Evolutionary conservation across 2,888 invertebrate species (phyloP).

Genomic region (Branchellion lobata): DNA sequence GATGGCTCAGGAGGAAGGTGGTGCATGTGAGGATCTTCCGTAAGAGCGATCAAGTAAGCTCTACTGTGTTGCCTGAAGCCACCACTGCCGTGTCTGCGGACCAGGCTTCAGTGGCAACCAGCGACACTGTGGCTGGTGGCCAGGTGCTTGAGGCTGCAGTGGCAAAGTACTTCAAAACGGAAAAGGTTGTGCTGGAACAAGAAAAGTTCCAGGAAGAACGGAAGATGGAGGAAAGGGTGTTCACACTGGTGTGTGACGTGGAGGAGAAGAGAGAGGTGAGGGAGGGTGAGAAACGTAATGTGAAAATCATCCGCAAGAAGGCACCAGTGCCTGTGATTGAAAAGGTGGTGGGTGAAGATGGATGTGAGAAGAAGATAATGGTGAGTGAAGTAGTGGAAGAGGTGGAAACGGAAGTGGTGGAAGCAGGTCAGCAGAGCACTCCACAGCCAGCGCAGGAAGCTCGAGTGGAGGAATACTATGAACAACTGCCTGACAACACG

Average conservation of each 20-base stretch:
- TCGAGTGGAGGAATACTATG: not conserved
- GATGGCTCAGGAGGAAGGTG: slow-evolving; percentile 33
- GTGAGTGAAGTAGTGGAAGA: slow-evolving; percentile 20
- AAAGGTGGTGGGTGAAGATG: not conserved
- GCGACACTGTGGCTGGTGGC: no score
- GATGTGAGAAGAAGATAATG: not conserved
- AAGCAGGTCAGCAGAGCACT: not conserved
- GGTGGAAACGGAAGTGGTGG: not conserved
- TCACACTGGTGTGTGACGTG: not conserved
- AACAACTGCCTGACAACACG: slow-evolving; percentile 25
- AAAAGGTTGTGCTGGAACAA: not conserved
- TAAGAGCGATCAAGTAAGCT: not conserved
- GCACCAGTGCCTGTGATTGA: slow-evolving; percentile 14
- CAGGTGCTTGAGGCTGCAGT: not conserved
- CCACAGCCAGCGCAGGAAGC: not conserved
- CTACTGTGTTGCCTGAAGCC: not conserved
- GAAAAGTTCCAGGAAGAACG: not conserved
- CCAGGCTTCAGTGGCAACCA: not conserved
- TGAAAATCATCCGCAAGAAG: slow-evolving; percentile 18
- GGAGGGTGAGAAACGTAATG: not conserved
- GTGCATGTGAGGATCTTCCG: slow-evolving; percentile 20
- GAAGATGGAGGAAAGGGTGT: not conserved
- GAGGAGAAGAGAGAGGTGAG: slow-evolving; percentile 16
- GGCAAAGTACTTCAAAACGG: not conserved
- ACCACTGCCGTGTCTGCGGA: not conserved